Evolutionary conservation across 2,113 vertebrate species (phyloP), one percentile per base, ranked within the genome.

Genomic region (Heliornis fulica): DNA sequence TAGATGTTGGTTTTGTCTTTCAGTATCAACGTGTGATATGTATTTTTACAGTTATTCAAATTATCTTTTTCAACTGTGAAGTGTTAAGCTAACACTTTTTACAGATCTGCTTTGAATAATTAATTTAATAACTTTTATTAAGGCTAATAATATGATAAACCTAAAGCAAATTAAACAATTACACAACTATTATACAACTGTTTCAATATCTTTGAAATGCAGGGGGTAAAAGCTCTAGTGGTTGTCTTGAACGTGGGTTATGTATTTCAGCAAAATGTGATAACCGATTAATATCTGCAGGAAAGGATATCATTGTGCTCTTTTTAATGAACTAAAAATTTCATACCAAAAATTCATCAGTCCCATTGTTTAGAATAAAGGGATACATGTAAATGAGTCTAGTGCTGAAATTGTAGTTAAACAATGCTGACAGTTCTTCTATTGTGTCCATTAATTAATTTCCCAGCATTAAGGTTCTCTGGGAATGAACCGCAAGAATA

Each of bases 401-500:
- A 59, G 63, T 93, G 75, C 95, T 91, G 79, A 76, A 96, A 96
- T 69, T 95, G 77, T 96, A 89, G 91, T 97, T 94, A 97, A 97
- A 96, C 96, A 97, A 96, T 95, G 95, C 94, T 80, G 92, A 96
- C 96, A 72, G 97, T 92, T 97, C 95, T 97, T 97, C 97, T 97
- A 97, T 98, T 98, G 95, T 97, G 88, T 91, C 97, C 96, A 97
- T 97, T 98, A 98, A 98, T 98, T 98, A 98, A 98, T 97, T 97
- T 97, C 93, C 96, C 93, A 95, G 87, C 97, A 97, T 91, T 87
- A 71, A 93, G 83, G 83, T 97, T 98, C 97, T 96, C 85, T 95
- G 97, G 97, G 98, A 98, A 97, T 95, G 86, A 98, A 96, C 95
- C 96, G 93, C 97, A 98, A 81, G 98, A 98, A 97, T 98, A 98